Evolutionary conservation across 2,113 vertebrate species (phyloP), one percentile per base, ranked within the genome.

Genomic region (Poeciliopsis retropinna): DNA sequence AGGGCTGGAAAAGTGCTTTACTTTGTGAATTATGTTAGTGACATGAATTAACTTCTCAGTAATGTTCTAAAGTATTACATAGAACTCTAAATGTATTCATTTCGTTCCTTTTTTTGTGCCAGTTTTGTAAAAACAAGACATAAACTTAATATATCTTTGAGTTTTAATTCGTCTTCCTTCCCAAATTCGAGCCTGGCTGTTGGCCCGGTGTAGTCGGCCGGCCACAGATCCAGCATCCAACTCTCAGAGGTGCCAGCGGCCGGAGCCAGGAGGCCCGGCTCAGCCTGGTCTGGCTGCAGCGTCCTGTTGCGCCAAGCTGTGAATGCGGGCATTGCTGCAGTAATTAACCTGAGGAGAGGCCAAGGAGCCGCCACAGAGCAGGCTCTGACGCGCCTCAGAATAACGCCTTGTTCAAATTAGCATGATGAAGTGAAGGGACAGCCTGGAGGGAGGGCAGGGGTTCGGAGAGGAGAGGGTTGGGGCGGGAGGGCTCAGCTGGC

Each of bases 401-500:
- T 96, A 96, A 96, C 95, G 94, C 96, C 96, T 97, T 97, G 96
- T 97, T 97, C 94, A 93, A 96, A 96, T 95, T 95, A 96, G 95
- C 95, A 94, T 76, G 76, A 84, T 81, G 85, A 88, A 84, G 89
- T 85, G 64, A n/a, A 34, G 73, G 65, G 76, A 15, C 54, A 54
- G 65, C 8, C 27, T 41, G 28, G 4, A 57, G 39, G 76, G 65
- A 64, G 19, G 39, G 34, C 10, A 11, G 34, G 34, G 34, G 10
- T 37, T 11, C 0, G 34, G 34, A 11, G 34, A 11, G 34, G 34
- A 12, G 71, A 60, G 73, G 19, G 32, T 8, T 1, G 1, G 32
- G 75, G 61, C 73, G 17, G 2, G 39, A 70, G 64, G 73, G 11
- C 29, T 64, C 67, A 34, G 75, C 75, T 28, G 65, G 81, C 83